Conservation (phyloP, 2,888 invertebrate species). For the Tipula confusa region DNA sequence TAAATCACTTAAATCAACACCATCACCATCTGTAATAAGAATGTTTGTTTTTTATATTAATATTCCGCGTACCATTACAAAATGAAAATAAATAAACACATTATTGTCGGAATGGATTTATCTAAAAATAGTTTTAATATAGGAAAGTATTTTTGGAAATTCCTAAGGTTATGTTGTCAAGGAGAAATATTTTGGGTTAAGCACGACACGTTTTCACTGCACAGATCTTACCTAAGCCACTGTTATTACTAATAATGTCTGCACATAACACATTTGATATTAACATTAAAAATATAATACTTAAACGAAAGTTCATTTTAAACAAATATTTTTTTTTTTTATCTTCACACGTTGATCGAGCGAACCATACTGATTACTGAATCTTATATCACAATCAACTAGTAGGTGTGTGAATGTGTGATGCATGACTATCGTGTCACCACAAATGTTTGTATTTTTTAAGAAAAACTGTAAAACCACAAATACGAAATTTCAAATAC, state of each 20-base stretch:
- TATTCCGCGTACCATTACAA: background rate
- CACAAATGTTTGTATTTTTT: background rate
- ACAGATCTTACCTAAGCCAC: background rate
- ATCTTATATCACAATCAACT: background rate
- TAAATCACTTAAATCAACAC: background rate
- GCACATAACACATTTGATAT: background rate
- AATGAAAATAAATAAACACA: background rate
- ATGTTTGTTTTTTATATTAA: background rate
- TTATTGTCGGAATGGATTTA: background rate
- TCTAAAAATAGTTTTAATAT: background rate
- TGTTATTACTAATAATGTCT: background rate
- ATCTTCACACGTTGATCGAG: background rate
- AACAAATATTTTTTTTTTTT: background rate
- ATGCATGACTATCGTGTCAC: background rate
- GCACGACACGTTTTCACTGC: background rate
- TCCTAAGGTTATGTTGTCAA: background rate
- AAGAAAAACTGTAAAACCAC: background rate
- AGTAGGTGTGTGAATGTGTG: background rate
- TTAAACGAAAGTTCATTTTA: background rate
- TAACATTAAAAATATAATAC: background rate
- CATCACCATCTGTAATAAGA: background rate
- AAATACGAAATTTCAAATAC: background rate
- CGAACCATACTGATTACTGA: background rate
- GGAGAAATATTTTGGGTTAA: background rate
- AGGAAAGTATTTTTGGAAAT: background rate